Conservation (phyloP, 2,888 invertebrate species). For the Napeogenes sylphis region DNA sequence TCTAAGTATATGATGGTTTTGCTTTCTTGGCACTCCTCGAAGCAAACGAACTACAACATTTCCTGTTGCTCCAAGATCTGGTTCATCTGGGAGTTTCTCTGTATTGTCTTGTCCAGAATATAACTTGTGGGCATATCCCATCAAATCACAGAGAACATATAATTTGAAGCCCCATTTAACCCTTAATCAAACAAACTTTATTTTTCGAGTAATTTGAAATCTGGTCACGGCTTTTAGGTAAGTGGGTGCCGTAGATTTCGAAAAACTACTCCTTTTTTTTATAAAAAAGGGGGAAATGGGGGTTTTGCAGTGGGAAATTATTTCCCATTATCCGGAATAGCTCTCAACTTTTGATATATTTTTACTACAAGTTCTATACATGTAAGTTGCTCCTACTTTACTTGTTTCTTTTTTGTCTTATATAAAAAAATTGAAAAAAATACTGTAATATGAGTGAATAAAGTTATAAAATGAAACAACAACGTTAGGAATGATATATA, state of each 20-base stretch:
- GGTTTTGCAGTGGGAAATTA: constrained; percentile 29
- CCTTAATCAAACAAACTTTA: constrained; percentile 26
- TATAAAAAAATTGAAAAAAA: constrained; percentile 24
- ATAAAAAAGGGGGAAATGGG: constrained; percentile 30
- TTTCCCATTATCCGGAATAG: constrained; percentile 30
- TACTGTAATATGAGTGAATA: constrained; percentile 25
- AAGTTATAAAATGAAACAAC: constrained; percentile 30
- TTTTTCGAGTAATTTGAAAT: constrained; percentile 23
- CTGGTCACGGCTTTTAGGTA: constrained; percentile 27
- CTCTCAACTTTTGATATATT: constrained; percentile 27
- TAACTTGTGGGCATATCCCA: constrained; percentile 36
- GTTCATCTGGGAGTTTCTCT: constrained; percentile 36
- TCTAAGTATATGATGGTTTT: constrained; percentile 39
- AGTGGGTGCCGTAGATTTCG: constrained; percentile 29
- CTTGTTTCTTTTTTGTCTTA: constrained; percentile 31
- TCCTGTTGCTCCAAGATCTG: constrained; percentile 29
- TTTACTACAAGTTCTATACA: constrained; percentile 33
- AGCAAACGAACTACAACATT: constrained; percentile 37
- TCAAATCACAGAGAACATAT: constrained; percentile 34
- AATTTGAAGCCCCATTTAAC: constrained; percentile 39
- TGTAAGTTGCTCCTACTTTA: constrained; percentile 31
- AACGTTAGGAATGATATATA: constrained; percentile 29
- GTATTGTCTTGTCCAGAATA: constrained; percentile 45
- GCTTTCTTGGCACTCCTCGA: constrained; percentile 19
- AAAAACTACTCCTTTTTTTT: constrained; percentile 29